These are phyloP conservation scores for Pipa parva DNA, from an alignment of 2,113 vertebrate species.

Conservation along the genomic window DNA sequence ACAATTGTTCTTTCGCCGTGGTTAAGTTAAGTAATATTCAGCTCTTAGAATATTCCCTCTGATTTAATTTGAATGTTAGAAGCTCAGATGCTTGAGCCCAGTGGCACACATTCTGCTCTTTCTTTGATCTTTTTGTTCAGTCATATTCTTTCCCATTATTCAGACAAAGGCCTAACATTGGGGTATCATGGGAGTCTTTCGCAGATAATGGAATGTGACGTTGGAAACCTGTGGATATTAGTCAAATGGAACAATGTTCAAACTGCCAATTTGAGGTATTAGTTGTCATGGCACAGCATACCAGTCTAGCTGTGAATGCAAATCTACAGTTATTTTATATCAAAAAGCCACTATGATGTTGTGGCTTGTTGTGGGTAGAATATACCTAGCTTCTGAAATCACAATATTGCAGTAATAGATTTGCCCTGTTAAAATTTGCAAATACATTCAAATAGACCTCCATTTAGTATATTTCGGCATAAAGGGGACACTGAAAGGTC, in stretches of 20 bases:
- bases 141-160: background rate
- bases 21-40: conserved; percentile 39
- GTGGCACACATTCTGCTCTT: conserved; percentile 13
- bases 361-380: too few relatives aligned
- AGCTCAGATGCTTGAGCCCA: conserved; percentile 6
- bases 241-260: background rate
- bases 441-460: too few relatives aligned
- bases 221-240: background rate
- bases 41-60: conserved; percentile 46
- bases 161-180: background rate
- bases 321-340: too few relatives aligned
- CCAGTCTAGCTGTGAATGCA: too few relatives aligned
- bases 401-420: too few relatives aligned
- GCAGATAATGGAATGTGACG: conserved; percentile 9
- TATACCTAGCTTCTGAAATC: too few relatives aligned
- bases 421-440: too few relatives aligned
- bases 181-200: background rate
- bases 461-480: too few relatives aligned
- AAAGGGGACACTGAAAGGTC: too few relatives aligned
- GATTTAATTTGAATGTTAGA: conserved; percentile 44
- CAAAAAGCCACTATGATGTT: too few relatives aligned
- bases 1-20: conserved; percentile 40
- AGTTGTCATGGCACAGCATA: too few relatives aligned
- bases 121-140: conserved; percentile 6
- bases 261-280: too few relatives aligned